phyloP scores from a whole-genome alignment of 2,888 invertebrate genomes.

The Aphrophora alni region DNA sequence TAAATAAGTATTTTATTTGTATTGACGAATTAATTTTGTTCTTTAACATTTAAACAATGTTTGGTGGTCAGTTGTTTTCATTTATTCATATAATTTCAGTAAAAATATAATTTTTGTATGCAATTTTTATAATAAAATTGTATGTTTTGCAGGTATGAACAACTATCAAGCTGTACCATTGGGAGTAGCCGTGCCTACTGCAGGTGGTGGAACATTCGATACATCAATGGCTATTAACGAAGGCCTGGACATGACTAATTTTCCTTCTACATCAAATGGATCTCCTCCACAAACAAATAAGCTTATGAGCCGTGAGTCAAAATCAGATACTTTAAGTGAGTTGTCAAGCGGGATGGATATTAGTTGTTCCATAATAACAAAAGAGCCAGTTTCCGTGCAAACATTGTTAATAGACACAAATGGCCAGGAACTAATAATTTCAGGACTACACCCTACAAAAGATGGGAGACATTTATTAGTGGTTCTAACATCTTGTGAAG shows the following conservation, averaged over 20 bases:
- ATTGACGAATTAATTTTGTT: no score
- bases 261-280: constrained; percentile 45
- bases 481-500: constrained; percentile 59
- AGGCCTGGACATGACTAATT: constrained; percentile 33
- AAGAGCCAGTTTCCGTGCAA: constrained; percentile 38
- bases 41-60: no score
- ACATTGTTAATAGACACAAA: constrained; percentile 23
- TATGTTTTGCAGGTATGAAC: constrained; percentile 20
- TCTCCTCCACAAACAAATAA: constrained; percentile 29
- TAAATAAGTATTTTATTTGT: no score
- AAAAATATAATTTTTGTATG: no score
- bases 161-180: constrained; percentile 26
- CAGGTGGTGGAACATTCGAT: constrained; percentile 44
- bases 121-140: not conserved
- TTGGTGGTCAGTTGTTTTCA: no score
- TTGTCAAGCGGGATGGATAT: constrained; percentile 17
- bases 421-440: constrained; percentile 20
- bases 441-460: constrained; percentile 64
- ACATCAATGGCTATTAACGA: constrained; percentile 39
- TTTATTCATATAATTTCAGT: no score
- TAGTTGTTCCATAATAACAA: not conserved
- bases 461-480: constrained; percentile 73
- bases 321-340: constrained; percentile 22
- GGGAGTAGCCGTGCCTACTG: constrained; percentile 36
- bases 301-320: constrained; percentile 31